Evolutionary conservation across 1,140 invertebrate genomes (phyloP).

Genomic region (Campoletis sonorensis): DNA sequence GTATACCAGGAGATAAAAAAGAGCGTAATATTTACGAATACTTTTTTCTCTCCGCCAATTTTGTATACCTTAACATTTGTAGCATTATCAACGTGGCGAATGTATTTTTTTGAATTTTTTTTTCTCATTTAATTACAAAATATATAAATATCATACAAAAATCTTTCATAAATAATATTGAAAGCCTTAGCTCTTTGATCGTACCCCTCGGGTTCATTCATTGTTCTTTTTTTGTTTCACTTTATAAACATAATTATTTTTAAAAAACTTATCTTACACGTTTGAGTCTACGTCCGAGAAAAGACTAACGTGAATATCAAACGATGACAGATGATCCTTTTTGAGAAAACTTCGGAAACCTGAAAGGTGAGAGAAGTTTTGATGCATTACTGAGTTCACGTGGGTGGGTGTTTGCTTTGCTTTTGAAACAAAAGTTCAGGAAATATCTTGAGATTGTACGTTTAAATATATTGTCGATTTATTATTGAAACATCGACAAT

Average conservation of each 20-base stretch:
- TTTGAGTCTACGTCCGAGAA: not conserved
- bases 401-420: too few species aligned
- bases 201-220: not conserved
- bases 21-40: conserved; percentile 36
- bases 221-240: not conserved
- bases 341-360: conserved; percentile 67
- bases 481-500: too few species aligned
- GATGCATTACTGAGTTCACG: too few species aligned
- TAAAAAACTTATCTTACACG: not conserved
- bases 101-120: not conserved
- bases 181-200: not conserved
- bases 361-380: conserved; percentile 43
- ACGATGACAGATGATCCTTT: conserved; percentile 60
- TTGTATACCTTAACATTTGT: conserved; percentile 25
- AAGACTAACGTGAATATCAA: conserved; percentile 55
- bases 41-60: conserved; percentile 17
- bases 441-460: too few species aligned
- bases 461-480: too few species aligned
- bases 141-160: conserved; percentile 6
- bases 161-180: conserved; percentile 1
- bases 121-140: not conserved
- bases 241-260: not conserved
- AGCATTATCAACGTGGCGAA: not conserved
- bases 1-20: not conserved
- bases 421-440: too few species aligned